phyloP scores from a whole-genome alignment of 2,888 invertebrate genomes.

The Torymus aiolomorphi region DNA sequence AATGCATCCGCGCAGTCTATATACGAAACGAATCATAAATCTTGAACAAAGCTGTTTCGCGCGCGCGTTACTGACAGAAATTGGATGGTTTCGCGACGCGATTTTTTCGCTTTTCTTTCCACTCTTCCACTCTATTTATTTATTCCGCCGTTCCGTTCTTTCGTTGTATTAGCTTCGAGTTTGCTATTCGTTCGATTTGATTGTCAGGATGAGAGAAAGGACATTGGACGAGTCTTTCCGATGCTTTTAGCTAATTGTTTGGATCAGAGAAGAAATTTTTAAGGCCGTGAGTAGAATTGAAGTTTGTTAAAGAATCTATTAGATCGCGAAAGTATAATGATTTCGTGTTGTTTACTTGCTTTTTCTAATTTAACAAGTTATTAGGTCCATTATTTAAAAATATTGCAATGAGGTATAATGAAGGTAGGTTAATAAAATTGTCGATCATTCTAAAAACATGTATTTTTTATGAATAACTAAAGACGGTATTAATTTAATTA shows the following conservation, averaged over 20 bases:
- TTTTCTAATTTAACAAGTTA: no score
- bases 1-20: slow-evolving; percentile 9
- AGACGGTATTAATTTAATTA: no score
- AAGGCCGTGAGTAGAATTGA: no score
- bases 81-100: background rate
- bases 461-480: no score
- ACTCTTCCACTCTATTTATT: background rate
- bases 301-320: no score
- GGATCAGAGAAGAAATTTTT: background rate
- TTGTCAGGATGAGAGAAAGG: no score
- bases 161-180: slow-evolving; percentile 46
- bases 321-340: no score
- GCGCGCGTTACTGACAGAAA: background rate
- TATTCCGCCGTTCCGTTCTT: background rate
- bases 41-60: slow-evolving; percentile 27
- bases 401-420: no score
- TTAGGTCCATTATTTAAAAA: no score
- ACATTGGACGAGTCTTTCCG: background rate
- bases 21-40: slow-evolving; percentile 42
- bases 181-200: slow-evolving; percentile 8
- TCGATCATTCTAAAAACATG: no score
- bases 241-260: slow-evolving; percentile 49
- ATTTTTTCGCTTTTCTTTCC: background rate
- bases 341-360: no score
- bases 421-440: no score